phyloP scores from a whole-genome alignment of 53 echinoderm and acorn worm genomes.

The Echinarachnius parma region DNA sequence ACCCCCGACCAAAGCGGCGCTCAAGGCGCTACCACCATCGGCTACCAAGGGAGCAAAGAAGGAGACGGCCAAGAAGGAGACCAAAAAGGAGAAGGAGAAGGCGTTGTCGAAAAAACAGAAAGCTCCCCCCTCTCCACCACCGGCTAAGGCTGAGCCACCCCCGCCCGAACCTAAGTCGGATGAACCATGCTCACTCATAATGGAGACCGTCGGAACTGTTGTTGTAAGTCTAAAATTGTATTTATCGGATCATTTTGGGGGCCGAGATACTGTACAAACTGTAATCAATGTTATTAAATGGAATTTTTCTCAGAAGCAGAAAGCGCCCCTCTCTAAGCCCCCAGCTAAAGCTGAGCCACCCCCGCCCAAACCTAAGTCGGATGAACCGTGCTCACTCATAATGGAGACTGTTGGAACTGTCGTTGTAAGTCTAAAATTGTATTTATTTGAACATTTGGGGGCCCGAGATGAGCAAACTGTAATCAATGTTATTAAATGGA shows the following conservation, averaged over 20 bases:
- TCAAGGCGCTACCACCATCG: slow-evolving; percentile 61
- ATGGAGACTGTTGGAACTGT: slow-evolving; percentile 86
- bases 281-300: too few relatives aligned
- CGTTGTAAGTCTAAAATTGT: slow-evolving; percentile 75
- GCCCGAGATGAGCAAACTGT: too few relatives aligned
- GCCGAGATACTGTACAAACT: too few relatives aligned
- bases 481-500: too few relatives aligned
- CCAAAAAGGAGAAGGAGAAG: slow-evolving; percentile 12
- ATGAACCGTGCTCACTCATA: slow-evolving; percentile 69
- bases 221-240: slow-evolving; percentile 78
- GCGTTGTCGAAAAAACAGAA: slow-evolving; percentile 42
- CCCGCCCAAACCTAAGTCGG: slow-evolving; percentile 19
- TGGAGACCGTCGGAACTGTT: slow-evolving; percentile 84
- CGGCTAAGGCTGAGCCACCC: slow-evolving; percentile 10
- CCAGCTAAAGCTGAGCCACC: slow-evolving; percentile 12
- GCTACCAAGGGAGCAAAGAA: slow-evolving; percentile 50
- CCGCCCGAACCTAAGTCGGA: slow-evolving; percentile 23
- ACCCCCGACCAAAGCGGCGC: slow-evolving; percentile 52
- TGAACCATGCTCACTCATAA: slow-evolving; percentile 68
- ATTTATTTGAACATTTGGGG: too few relatives aligned
- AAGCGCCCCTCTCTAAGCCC: slow-evolving; percentile 22
- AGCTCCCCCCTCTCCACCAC: slow-evolving; percentile 20
- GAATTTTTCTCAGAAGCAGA: slow-evolving; percentile 44
- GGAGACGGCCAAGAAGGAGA: slow-evolving; percentile 47
- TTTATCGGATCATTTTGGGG: too few relatives aligned